These are phyloP conservation scores for Patella ulyssiponensis DNA, from an alignment of 2,888 invertebrate species.

Conservation along the genomic window DNA sequence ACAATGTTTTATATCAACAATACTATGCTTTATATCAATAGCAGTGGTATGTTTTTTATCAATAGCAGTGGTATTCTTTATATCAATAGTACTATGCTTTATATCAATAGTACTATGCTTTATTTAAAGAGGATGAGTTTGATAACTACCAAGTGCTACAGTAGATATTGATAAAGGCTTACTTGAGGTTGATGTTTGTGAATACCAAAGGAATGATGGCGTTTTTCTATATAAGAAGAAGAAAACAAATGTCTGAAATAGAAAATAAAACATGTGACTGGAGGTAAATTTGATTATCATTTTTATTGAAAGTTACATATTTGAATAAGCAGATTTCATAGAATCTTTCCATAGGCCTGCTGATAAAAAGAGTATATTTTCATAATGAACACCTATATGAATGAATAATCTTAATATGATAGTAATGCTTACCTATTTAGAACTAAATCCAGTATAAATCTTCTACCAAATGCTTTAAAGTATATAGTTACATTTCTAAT, in stretches of 20 bases:
- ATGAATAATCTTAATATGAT: too few species aligned
- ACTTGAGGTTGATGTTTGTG: conserved; percentile 35
- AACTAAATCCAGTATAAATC: conserved; percentile 49
- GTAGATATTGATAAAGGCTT: conserved; percentile 35
- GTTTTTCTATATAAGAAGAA: conserved; percentile 54
- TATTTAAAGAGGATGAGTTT: too few species aligned
- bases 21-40: too few species aligned
- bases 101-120: not conserved
- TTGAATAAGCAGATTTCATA: too few species aligned
- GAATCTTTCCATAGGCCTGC: too few species aligned
- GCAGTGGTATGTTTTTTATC: too few species aligned
- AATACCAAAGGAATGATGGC: conserved; percentile 39
- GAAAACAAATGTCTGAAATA: conserved; percentile 57
- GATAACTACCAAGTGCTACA: not conserved
- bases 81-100: not conserved
- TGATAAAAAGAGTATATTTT: too few species aligned
- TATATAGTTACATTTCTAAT: conserved; percentile 48
- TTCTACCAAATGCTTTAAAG: conserved; percentile 46
- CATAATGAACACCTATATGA: too few species aligned
- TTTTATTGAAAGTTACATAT: too few species aligned
- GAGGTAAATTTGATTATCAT: too few species aligned
- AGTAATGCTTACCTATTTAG: conserved; percentile 50
- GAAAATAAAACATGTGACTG: not conserved
- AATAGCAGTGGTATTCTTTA: not conserved
- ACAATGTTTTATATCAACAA: not conserved